Evolutionary conservation across 2,797 vertebrate species (phyloP), one percentile per base, ranked within the genome.

Genomic region (Cynodonichthys magdalenae): DNA sequence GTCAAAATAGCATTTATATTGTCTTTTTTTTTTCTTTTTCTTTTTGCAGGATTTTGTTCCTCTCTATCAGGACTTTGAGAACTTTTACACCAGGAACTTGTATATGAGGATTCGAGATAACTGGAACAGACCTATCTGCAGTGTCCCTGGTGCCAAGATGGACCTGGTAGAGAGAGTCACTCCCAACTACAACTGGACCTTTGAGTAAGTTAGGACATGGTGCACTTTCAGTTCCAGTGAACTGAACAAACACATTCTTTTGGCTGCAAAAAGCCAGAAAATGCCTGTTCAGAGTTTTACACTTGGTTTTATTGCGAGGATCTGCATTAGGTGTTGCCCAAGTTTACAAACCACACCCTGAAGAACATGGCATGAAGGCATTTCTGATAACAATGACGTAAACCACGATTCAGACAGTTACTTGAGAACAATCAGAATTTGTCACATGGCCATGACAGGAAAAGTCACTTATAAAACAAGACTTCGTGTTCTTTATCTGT

Each of bases 31-130:
- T 49, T 50, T 65, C 14, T 64, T 6, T 12, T 1, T 2, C 63
- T 51, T 56, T 49, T 50, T 65, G 17, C 70, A 99, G 97, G 97
- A 99, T 70, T 99, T 99, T 75, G 97, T 99, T 31, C 95, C 97
- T 0, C 87, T 99, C 50, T 99, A 99, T 83, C 97, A 99, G 71
- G 97, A 99, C 90, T 99, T 99, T 27, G 97, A 99, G 87, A 97
- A 99, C 85, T 99, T 99, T 74, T 99, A 98, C 90, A 99, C 94
- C 56, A 93, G 96, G 77, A 99, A 99, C 81, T 87, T 99, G 52
- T 99, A 99, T 84, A 98, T 98, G 96, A 92, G 97, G 60, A 96
- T 99, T 71, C 88, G 97, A 69, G 97, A 99, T 89, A 98, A 95
- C 89, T 99, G 97, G 97, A 99, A 97, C 88, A 91, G 96, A 29